phyloP scores from a whole-genome alignment of 2,888 invertebrate species.

The Hoplodrina blanda region DNA sequence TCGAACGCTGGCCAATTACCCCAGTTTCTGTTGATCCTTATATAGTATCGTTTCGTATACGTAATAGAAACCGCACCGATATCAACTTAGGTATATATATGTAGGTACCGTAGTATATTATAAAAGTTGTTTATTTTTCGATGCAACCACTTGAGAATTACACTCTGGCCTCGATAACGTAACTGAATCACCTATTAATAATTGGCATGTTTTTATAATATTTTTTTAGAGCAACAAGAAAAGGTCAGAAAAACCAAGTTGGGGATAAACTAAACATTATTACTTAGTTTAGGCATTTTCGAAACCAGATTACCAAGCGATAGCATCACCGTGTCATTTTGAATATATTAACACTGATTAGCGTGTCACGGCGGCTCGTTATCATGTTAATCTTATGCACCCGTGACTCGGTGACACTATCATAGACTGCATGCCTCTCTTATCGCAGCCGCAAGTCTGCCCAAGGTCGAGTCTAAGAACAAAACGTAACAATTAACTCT shows the following conservation, averaged over 20 bases:
- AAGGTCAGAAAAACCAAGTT: constrained; percentile 6
- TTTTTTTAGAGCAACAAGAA: constrained; percentile 10
- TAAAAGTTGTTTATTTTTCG: constrained; percentile 24
- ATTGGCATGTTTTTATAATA: not conserved
- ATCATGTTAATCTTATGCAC: constrained; percentile 81
- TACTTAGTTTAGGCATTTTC: constrained; percentile 11
- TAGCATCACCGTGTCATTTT: constrained; percentile 51
- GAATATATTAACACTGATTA: constrained; percentile 65
- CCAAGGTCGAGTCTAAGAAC: constrained; percentile 74
- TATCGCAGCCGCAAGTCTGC: constrained; percentile 70
- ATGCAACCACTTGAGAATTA: constrained; percentile 9
- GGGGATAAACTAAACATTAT: constrained; percentile 9
- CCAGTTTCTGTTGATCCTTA: constrained; percentile 73
- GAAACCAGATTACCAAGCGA: constrained; percentile 41
- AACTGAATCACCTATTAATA: not conserved
- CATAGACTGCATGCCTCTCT: constrained; percentile 72
- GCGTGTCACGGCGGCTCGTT: constrained; percentile 65
- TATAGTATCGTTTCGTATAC: constrained; percentile 63
- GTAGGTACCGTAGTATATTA: constrained; percentile 8
- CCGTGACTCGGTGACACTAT: constrained; percentile 69
- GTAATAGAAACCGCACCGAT: constrained; percentile 46
- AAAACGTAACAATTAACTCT: constrained; percentile 41
- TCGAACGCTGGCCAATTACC: constrained; percentile 78
- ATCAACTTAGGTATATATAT: constrained; percentile 20
- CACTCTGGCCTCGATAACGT: constrained; percentile 5